These are phyloP conservation scores for Matsumurasca onukii DNA, from an alignment of 1,140 invertebrate genomes.

Conservation along the genomic window DNA sequence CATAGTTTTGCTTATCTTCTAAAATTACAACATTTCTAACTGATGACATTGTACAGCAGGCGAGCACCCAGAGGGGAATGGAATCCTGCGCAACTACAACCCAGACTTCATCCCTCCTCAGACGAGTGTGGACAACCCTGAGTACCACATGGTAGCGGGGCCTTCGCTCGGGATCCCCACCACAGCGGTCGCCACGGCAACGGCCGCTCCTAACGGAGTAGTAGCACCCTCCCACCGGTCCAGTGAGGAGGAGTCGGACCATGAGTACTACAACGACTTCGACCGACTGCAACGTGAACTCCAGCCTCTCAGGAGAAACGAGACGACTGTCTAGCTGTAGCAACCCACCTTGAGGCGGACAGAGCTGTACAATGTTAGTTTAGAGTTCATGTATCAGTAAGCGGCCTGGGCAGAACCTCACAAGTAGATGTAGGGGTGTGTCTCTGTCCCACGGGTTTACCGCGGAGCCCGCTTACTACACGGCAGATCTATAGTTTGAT, in stretches of 20 bases:
- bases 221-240: slow-evolving; percentile 45
- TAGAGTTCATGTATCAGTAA: neutral
- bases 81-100: slow-evolving; percentile 50
- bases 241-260: slow-evolving; percentile 83
- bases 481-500: neutral
- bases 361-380: neutral
- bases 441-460: neutral
- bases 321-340: slow-evolving; percentile 66
- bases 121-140: slow-evolving; percentile 85
- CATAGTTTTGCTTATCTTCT: no score
- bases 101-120: slow-evolving; percentile 57
- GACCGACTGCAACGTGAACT: slow-evolving; percentile 76
- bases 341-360: neutral
- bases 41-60: slow-evolving; percentile 30
- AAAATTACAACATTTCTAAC: no score
- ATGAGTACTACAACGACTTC: slow-evolving; percentile 92
- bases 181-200: slow-evolving; percentile 20
- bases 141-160: slow-evolving; percentile 77
- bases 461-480: neutral
- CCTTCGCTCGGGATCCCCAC: slow-evolving; percentile 70
- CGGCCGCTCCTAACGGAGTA: slow-evolving; percentile 42
- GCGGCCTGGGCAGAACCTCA: neutral
- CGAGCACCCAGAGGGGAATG: slow-evolving; percentile 31
- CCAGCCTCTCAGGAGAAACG: slow-evolving; percentile 71
- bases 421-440: neutral